Percentiles rank a stretch among this genome's conserved stretches.
phyloP scores from a whole-genome alignment of 2,113 vertebrate species.

The Neolamprologus fasciatus region DNA sequence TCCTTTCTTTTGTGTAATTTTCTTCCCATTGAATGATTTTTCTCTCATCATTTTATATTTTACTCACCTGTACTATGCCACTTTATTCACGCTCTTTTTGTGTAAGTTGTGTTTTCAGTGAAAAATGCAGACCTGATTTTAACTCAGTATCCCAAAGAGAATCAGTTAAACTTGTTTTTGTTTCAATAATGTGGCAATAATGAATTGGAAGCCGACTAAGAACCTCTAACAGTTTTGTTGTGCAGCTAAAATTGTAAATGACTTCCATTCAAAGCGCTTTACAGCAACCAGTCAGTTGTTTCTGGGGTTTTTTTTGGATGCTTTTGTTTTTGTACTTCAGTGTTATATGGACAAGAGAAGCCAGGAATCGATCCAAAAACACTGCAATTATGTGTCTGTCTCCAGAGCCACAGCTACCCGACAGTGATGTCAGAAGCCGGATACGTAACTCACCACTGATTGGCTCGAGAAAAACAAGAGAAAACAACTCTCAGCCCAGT shows the following conservation, averaged over 20 bases:
- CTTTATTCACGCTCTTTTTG: not conserved
- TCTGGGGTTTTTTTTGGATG: accelerated
- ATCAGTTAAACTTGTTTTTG: not conserved
- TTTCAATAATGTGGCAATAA: not conserved
- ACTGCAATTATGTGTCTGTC: not conserved
- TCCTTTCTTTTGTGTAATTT: not conserved
- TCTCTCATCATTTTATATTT: not conserved
- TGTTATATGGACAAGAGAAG: not conserved
- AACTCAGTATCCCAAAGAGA: not conserved
- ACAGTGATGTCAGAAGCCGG: not conserved
- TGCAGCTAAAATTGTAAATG: not conserved
- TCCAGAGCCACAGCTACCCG: not conserved
- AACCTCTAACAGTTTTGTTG: not conserved
- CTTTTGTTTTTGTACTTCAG: not conserved
- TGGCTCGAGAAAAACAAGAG: not conserved
- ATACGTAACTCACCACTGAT: not conserved
- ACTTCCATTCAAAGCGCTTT: not conserved
- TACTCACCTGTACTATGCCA: not conserved
- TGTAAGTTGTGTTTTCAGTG: not conserved
- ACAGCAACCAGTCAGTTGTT: not conserved
- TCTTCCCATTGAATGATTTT: not conserved
- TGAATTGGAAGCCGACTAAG: not conserved
- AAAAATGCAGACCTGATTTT: not conserved
- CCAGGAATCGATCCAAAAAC: not conserved
- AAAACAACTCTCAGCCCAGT: not conserved